Evolutionary conservation across 53 echinoderm and acorn worm species (phyloP), one percentile per base, ranked within the genome.

Genomic region (Actinopyga echinites): DNA sequence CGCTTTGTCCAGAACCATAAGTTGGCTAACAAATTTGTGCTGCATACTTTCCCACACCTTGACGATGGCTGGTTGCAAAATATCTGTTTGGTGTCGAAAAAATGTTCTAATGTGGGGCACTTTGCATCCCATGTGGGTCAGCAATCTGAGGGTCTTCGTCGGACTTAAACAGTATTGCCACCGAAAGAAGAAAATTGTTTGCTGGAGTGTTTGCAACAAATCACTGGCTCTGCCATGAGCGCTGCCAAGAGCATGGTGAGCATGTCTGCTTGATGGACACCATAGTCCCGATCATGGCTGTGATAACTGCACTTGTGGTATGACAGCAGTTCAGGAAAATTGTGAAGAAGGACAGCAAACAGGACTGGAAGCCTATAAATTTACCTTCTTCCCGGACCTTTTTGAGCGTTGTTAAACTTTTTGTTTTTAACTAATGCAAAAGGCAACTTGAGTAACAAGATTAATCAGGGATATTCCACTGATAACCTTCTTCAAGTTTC

Each of bases 111-210:
- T 56, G 0, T 36, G 8, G 8, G 79, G 78, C 0, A 15, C 74
- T 6, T 49, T 44, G 12, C 87, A 20, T 24, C 84, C 80, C 74
- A 91, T 84, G 43, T 73, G 65, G 6, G 60, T 64, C 9, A 91
- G 23, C 1, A 84, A 6, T 15, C 91, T 69, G 0, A 91, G 75
- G 3, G 74, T 33, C 74, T 91, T 61, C 8, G 78, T 85, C 1
- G 91, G 91, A 29, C 85, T 63, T 5, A 73, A 81, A 85, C 19
- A 91, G 56, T 25, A 91, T 91, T 30, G 85, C 85, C 25, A 64
- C 63, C 19, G 87, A 63, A 10, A 91, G 42, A 31, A 87, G 56
- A 12, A 91, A 12, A 73, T 91, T 91, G 42, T 84, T 87, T 38
- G 87, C 87, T 64, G 54, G 75, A 19, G 65, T 64, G 56, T 74